Evolutionary conservation across 2,888 invertebrate species (phyloP), one percentile per base, ranked within the genome.

Genomic region (Troides aeacus): DNA sequence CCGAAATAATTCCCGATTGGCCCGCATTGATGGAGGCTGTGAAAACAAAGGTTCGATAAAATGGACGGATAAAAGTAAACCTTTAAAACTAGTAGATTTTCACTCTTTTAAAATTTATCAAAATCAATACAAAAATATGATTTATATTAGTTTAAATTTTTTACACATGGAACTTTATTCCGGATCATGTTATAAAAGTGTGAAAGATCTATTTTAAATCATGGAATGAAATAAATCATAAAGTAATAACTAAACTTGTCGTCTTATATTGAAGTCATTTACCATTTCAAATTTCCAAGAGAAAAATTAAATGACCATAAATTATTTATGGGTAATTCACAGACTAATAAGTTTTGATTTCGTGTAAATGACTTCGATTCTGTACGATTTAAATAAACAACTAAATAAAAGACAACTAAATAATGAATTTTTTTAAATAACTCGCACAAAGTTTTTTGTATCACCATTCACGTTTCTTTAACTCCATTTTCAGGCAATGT

Each of bases 1-100:
- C 93, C 84, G 95, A 95, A 93, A 88, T 96, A 85, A 95, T 96
- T 88, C 95, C 95, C 82, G 96, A 96, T 93, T 96, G 96, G 96
- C 96, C 96, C 84, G 94, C 87, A 81, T 94, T 96, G 89, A 90
- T 93, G 90, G 93, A 93, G 89, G 89, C 93, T 92, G 93, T 93
- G 87, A 94, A 93, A 93, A 90, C 92, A 89, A 95, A 95, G 95
- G 95, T 95, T 95, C 94, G 95, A 90, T 93, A 86, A 92, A 88
- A 85, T 82, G 83, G 82, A 84, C 73, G 75, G 76, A 77, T 86
- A 87, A 91, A 90, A 83, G 75, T 80, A 83, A 79, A 83, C 73
- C 66, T 72, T 79, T 76, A 86, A 85, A 67, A 76, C 18, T 62
- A 74, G 77, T 78, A 79, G 77, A 74, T 50, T 75, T 77, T 81